Percentiles rank a stretch among this genome's conserved stretches.
Evolutionary conservation across 2,888 invertebrate species (phyloP).

Genomic region (Leucophenga montana): DNA sequence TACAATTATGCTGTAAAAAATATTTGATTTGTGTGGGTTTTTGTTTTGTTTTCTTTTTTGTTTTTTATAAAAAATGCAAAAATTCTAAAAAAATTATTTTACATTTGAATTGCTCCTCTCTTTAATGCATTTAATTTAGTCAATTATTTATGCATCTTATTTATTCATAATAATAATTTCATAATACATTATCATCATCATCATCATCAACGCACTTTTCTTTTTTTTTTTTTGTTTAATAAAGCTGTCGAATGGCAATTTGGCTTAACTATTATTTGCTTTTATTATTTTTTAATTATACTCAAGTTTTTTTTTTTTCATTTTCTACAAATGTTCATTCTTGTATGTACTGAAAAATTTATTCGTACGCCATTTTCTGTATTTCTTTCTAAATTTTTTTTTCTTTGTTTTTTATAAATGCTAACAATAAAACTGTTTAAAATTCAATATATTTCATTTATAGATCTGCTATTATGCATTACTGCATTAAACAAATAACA

Average conservation of each 20-base stretch:
- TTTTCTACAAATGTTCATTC: background rate
- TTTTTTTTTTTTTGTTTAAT: background rate
- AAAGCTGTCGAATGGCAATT: constrained; percentile 25
- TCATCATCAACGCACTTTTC: background rate
- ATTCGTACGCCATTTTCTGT: background rate
- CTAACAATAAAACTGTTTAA: constrained; percentile 24
- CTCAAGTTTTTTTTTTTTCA: constrained; percentile 7
- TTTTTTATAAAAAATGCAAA: constrained; percentile 23
- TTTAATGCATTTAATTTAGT: constrained; percentile 1
- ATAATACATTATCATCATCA: background rate
- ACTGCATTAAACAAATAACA: constrained; percentile 11
- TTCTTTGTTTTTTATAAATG: constrained; percentile 13
- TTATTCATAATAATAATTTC: constrained; percentile 9
- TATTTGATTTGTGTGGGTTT: background rate
- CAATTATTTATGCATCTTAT: constrained; percentile 14
- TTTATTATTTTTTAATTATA: background rate
- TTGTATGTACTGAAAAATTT: background rate
- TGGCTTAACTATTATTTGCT: background rate
- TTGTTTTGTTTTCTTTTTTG: background rate
- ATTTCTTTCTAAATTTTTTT: background rate
- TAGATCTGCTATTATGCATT: background rate
- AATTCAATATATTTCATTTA: constrained; percentile 17
- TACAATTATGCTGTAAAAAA: constrained; percentile 2
- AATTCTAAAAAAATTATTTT: constrained; percentile 24
- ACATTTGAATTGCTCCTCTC: background rate